A percentile compares a stretch with the other conserved stretches of the same genome.
phyloP scores from a whole-genome alignment of 2,113 vertebrate genomes.

The Emydura subglobosa region DNA sequence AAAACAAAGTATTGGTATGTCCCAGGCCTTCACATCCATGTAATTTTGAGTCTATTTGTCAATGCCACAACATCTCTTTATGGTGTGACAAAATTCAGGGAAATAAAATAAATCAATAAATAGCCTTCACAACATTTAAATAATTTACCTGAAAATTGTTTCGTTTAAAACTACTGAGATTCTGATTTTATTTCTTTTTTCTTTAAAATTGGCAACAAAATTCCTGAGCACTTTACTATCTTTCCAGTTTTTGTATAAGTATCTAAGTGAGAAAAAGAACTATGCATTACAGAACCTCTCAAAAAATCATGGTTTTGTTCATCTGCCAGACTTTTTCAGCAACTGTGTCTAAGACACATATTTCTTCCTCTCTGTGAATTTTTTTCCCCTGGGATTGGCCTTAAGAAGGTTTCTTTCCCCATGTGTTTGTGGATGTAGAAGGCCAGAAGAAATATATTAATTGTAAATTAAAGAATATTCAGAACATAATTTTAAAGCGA shows the following conservation, averaged over 20 bases:
- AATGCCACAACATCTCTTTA: conserved; percentile 65
- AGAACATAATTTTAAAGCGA: background rate
- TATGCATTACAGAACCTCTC: conserved; percentile 58
- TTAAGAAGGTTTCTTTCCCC: background rate
- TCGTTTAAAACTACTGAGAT: conserved; percentile 65
- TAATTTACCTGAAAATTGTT: conserved; percentile 60
- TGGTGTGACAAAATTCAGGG: conserved; percentile 9
- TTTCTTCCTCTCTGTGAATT: conserved; percentile 24
- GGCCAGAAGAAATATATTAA: conserved; percentile 9
- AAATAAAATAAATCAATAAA: conserved; percentile 66
- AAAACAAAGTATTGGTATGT: conserved; percentile 43
- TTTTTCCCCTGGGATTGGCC: conserved; percentile 41
- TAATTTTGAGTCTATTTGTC: conserved; percentile 40
- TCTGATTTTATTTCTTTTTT: conserved; percentile 45
- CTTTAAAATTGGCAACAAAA: conserved; percentile 48
- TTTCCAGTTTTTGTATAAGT: conserved; percentile 69
- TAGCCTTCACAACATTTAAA: conserved; percentile 66
- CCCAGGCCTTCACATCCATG: conserved; percentile 44
- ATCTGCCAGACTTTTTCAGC: conserved; percentile 53
- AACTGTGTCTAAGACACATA: conserved; percentile 46
- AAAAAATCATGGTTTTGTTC: conserved; percentile 68
- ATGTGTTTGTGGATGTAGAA: background rate
- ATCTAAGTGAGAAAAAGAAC: conserved; percentile 72
- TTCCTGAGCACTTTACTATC: conserved; percentile 63
- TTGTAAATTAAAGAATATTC: conserved; percentile 25